Conservation (phyloP, 1,140 invertebrate genomes). For the Asobara japonica region DNA sequence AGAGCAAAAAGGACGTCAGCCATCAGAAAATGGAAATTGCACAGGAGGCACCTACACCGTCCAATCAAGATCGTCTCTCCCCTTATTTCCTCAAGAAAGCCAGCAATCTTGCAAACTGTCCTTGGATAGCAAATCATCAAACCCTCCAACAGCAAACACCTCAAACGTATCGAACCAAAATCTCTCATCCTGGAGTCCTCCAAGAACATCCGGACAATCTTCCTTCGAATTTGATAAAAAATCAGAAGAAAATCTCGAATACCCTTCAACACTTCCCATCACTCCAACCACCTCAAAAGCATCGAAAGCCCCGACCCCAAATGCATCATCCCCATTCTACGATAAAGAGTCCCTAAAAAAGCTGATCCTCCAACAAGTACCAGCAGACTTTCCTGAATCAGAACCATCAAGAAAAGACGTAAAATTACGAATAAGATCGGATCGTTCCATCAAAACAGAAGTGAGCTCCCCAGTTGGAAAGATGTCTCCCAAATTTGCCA, state of each 20-base stretch:
- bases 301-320: neutral
- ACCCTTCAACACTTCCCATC: neutral
- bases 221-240: neutral
- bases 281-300: neutral
- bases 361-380: neutral
- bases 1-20: conserved; percentile 48
- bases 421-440: neutral
- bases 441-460: conserved; percentile 15
- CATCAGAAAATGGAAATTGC: neutral
- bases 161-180: neutral
- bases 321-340: neutral
- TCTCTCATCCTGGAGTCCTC: neutral
- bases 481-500: neutral
- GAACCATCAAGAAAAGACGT: neutral
- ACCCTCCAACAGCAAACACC: conserved; percentile 18
- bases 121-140: conserved; percentile 45
- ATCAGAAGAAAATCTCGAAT: neutral
- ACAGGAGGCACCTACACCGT: conserved; percentile 42
- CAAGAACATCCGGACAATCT: neutral
- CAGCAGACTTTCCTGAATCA: neutral
- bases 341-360: neutral
- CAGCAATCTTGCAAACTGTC: too few species aligned
- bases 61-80: conserved; percentile 45
- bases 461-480: too few species aligned
- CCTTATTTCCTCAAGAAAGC: conserved; percentile 36